Conservation (phyloP, 2,113 vertebrate genomes). For the Astatotilapia flaviijosephi region DNA sequence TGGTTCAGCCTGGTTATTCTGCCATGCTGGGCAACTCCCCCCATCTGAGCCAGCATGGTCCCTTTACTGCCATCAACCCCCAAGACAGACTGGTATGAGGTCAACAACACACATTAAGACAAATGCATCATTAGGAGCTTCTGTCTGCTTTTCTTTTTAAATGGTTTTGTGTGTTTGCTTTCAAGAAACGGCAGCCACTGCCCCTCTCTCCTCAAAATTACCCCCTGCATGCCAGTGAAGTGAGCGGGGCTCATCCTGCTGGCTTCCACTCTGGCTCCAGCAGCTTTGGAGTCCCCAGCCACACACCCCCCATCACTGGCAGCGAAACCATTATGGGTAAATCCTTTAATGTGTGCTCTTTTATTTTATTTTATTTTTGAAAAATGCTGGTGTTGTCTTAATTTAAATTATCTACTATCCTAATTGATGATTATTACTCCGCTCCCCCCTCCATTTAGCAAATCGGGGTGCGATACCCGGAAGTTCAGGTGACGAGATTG, state of each 20-base stretch:
- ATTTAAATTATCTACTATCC: background rate
- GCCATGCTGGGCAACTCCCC: conserved; percentile 82
- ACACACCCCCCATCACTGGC: conserved; percentile 67
- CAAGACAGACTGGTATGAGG: conserved; percentile 84
- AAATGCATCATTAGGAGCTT: background rate
- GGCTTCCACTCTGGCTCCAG: conserved; percentile 80
- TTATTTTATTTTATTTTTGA: background rate
- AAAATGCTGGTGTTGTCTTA: background rate
- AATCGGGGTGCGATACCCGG: conserved; percentile 79
- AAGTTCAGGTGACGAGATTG: conserved; percentile 94
- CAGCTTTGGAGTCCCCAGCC: conserved; percentile 79
- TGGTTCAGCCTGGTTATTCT: conserved; percentile 82
- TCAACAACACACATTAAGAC: background rate
- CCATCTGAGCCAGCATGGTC: conserved; percentile 75
- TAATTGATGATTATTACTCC: background rate
- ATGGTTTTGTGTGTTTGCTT: background rate
- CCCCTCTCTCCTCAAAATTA: conserved; percentile 79
- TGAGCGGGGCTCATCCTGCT: conserved; percentile 79
- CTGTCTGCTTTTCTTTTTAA: background rate
- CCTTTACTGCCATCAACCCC: conserved; percentile 84
- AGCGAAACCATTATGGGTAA: conserved; percentile 59
- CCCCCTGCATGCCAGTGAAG: conserved; percentile 87
- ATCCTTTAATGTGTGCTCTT: background rate
- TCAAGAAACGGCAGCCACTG: conserved; percentile 61
- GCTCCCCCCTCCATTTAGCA: conserved; percentile 55